Percentiles rank a stretch among this genome's conserved stretches.
These are phyloP conservation scores for Varanus komodoensis DNA, from an alignment of 2,113 vertebrate species.

Conservation along the genomic window DNA sequence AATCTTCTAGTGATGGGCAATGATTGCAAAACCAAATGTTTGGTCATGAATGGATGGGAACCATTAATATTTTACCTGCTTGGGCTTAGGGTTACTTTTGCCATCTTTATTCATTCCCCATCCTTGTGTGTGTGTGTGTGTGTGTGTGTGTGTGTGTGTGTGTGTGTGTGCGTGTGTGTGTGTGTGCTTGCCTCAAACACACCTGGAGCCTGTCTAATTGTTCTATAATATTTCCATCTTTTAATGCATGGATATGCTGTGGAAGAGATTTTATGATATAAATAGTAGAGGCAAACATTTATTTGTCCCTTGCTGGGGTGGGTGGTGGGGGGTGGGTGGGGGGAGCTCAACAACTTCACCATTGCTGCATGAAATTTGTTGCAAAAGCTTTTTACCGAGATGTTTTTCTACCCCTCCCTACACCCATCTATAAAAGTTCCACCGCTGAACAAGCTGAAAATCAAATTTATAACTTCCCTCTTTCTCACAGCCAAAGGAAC, in stretches of 20 bases:
- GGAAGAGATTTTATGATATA: not conserved
- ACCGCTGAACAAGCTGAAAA: constrained; percentile 49
- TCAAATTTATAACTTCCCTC: constrained; percentile 68
- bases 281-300: not conserved
- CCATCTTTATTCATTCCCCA: not conserved
- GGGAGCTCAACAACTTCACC: not conserved
- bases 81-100: not conserved
- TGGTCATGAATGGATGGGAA: constrained; percentile 35
- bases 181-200: not conserved
- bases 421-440: constrained; percentile 37
- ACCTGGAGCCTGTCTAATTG: not conserved
- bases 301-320: not conserved
- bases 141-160: too few relatives aligned
- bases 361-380: constrained; percentile 28
- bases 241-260: not conserved
- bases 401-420: not conserved
- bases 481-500: constrained; percentile 59
- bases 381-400: not conserved
- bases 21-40: constrained; percentile 14
- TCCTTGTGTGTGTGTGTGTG: too few relatives aligned
- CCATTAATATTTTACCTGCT: not conserved
- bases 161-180: not conserved
- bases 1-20: constrained; percentile 28
- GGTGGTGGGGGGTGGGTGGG: too few relatives aligned
- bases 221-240: not conserved